These are phyloP conservation scores for Battus philenor DNA, from an alignment of 1,140 invertebrate species.

Conservation along the genomic window DNA sequence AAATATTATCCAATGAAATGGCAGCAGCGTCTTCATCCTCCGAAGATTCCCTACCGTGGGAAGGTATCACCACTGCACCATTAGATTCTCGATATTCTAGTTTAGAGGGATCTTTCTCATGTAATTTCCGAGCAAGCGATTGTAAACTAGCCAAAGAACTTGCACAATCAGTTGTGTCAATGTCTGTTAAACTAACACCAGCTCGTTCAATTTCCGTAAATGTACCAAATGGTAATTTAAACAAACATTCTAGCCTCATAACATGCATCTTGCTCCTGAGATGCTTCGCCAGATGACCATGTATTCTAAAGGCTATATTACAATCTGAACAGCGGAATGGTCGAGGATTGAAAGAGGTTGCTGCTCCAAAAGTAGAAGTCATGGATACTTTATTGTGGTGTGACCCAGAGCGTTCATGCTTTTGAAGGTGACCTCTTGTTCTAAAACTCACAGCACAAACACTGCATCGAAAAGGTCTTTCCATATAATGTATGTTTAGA, in stretches of 20 bases:
- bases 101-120: conserved; percentile 88
- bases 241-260: conserved; percentile 94
- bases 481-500: conserved; percentile 97
- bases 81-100: conserved; percentile 78
- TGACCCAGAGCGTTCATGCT: conserved; percentile 92
- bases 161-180: conserved; percentile 95
- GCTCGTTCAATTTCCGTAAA: conserved; percentile 95
- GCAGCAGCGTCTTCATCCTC: conserved; percentile 61
- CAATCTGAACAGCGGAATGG: conserved; percentile 97
- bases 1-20: conserved; percentile 37
- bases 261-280: conserved; percentile 97
- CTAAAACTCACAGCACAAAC: conserved; percentile 93
- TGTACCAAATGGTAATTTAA: conserved; percentile 95
- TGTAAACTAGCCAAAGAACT: conserved; percentile 91
- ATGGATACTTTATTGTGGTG: conserved; percentile 94
- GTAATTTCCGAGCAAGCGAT: conserved; percentile 87
- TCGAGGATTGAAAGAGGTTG: conserved; percentile 91
- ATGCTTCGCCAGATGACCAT: conserved; percentile 97
- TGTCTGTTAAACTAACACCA: conserved; percentile 93
- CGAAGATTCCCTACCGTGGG: conserved; percentile 53
- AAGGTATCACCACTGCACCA: conserved; percentile 27
- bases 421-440: conserved; percentile 93
- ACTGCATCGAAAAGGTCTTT: conserved; percentile 93
- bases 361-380: conserved; percentile 90
- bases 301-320: conserved; percentile 96